Percentiles rank a stretch among this genome's conserved stretches.
Conservation (phyloP, 2,888 invertebrate genomes). For the Ctenicera cuprea region DNA sequence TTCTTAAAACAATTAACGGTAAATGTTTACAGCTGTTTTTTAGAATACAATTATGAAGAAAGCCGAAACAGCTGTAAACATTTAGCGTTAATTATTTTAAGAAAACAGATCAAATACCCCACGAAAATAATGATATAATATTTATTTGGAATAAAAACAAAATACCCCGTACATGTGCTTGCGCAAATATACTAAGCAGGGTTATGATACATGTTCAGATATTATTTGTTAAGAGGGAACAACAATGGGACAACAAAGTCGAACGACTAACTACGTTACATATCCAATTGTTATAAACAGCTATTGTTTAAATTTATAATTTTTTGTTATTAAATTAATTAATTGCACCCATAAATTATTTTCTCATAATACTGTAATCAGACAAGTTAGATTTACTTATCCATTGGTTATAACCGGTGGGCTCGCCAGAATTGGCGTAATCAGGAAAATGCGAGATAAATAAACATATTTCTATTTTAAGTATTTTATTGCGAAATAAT, state of each 20-base stretch:
- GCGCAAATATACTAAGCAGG: neutral
- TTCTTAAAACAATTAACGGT: no score
- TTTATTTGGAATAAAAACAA: neutral
- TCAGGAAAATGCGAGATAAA: neutral
- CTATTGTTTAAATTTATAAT: neutral
- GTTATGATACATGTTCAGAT: neutral
- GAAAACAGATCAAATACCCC: no score
- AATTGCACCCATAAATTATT: neutral
- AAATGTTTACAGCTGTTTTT: no score
- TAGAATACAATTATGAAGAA: no score
- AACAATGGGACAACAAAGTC: constrained; percentile 11
- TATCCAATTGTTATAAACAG: neutral
- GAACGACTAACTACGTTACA: neutral
- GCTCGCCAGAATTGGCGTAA: constrained; percentile 7
- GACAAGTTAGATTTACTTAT: constrained; percentile 1
- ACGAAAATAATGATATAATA: no score
- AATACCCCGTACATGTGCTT: neutral
- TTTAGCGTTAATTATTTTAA: no score
- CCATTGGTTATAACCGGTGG: constrained; percentile 20
- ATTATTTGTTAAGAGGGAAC: neutral
- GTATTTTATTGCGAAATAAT: constrained; percentile 5
- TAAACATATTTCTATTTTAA: constrained; percentile 21
- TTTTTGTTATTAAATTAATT: neutral
- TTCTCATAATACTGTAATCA: neutral
- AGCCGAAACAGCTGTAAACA: no score